These are phyloP conservation scores for Chaenogobius annularis DNA, from an alignment of 2,113 vertebrate species.

Conservation along the genomic window DNA sequence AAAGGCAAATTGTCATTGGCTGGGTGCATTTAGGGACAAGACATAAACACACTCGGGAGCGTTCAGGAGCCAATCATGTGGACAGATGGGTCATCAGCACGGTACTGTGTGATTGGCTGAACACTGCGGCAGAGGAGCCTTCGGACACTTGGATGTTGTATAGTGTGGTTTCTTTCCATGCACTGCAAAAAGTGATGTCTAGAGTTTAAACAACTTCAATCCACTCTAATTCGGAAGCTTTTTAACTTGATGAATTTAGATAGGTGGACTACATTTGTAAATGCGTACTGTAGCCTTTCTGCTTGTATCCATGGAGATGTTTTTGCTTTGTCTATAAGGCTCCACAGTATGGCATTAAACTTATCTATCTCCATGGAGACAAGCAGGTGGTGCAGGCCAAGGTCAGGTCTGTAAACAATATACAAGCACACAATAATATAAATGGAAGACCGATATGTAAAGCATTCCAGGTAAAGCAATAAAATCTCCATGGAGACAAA, in stretches of 20 bases:
- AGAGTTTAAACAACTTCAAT: background rate
- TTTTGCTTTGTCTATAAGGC: no score
- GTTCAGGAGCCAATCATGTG: constrained; percentile 62
- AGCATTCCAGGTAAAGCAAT: no score
- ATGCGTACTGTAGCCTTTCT: no score
- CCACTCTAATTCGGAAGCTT: background rate
- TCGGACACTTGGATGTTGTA: constrained; percentile 50
- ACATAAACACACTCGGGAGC: constrained; percentile 14
- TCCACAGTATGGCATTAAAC: no score
- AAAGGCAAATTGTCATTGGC: constrained; percentile 66
- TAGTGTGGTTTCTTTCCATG: constrained; percentile 32
- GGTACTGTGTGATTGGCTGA: constrained; percentile 72
- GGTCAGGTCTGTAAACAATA: no score
- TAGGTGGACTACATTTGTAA: background rate
- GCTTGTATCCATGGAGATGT: background rate
- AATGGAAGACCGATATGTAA: no score
- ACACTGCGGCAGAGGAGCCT: constrained; percentile 54
- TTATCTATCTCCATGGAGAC: no score
- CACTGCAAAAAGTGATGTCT: background rate
- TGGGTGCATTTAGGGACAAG: constrained; percentile 54
- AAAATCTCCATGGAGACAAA: no score
- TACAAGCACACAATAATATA: no score
- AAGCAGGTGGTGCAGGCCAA: no score
- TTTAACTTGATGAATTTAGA: background rate
- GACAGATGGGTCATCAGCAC: constrained; percentile 75